Conservation (phyloP, 35 echinoderm and acorn worm species). For the Apostichopus parvimensis region DNA sequence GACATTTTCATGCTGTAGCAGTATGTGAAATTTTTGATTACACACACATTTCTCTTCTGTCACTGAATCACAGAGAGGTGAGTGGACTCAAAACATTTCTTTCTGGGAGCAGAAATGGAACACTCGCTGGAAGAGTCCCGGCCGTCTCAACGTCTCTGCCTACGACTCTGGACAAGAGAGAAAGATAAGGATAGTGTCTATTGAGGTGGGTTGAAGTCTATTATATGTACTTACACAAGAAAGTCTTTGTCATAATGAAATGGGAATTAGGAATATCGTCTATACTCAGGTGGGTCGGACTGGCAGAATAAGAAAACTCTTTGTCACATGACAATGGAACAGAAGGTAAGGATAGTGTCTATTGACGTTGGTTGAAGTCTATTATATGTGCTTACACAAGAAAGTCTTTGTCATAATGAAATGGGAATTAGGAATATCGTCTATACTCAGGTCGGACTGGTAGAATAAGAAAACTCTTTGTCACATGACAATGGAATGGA, state of each 20-base stretch:
- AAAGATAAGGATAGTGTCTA: conserved; percentile 80
- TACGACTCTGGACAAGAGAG: conserved; percentile 82
- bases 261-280: background rate
- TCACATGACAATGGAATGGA: no score
- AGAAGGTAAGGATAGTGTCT: no score
- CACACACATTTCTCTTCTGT: background rate
- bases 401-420: background rate
- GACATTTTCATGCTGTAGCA: no score
- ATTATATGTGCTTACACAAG: background rate
- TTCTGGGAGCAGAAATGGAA: conserved; percentile 89
- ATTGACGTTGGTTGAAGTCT: conserved; percentile 52
- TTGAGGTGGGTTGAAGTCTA: conserved; percentile 66
- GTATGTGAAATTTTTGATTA: background rate
- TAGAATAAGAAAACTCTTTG: no score
- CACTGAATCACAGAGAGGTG: conserved; percentile 71
- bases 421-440: background rate
- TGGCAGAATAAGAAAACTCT: no score
- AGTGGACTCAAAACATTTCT: conserved; percentile 85
- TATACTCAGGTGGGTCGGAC: no score
- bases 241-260: background rate
- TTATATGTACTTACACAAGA: background rate
- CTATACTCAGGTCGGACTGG: no score
- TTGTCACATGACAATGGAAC: no score
- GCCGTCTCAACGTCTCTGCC: conserved; percentile 73
- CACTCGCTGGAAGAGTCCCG: conserved; percentile 74